Base-by-base conservation (phyloP, 2,888 invertebrate species). In the Hedychridium roseum region DNA sequence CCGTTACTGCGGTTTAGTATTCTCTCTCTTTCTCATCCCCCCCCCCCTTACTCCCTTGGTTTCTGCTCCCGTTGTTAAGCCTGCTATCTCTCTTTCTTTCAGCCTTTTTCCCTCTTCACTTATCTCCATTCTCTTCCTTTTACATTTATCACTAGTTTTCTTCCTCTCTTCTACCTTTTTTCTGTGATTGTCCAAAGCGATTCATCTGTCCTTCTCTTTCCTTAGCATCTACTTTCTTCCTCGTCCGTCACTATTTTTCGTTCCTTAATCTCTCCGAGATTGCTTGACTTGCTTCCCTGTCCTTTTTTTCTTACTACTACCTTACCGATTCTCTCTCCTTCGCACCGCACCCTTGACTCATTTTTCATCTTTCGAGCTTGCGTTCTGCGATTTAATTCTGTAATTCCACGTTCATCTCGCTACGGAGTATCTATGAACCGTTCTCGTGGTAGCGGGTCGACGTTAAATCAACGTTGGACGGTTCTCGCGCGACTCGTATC, bases 391-490 rank as follows among this genome's bases (percentile, higher is more conserved):
- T n/a, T n/a, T n/a, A n/a, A n/a, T n/a, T n/a, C n/a, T n/a, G n/a
- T n/a, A n/a, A n/a, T n/a, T n/a, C n/a, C n/a, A n/a, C 28, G 37
- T 36, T 27, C 27, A 28, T 17, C 28, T 17, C 38, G 26, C 18
- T 32, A 16, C 17, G 18, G 43, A 21, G 27, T 15, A 23, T 20
- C 23, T 32, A 15, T 42, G 38, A 42, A 35, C 26, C 32, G 23
- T 28, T 28, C 42, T 47, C 38, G 21, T 43, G 48, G 21, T 16
- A 28, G 17, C 38, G 55, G 32, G 32, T 30, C 43, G 35, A 28
- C 51, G 56, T 62, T 62, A 54, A 61, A 61, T 62, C 62, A 59
- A 54, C 57, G 59, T 47, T 54, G 36, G 14, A n/a, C 32, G 39
- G 7, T n/a, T 32, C 44, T 21, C 31, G 30, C 16, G 38, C 2